Evolutionary conservation across 2,888 invertebrate genomes (phyloP), one percentile per base, ranked within the genome.

Genomic region (Agrochola lychnidis): DNA sequence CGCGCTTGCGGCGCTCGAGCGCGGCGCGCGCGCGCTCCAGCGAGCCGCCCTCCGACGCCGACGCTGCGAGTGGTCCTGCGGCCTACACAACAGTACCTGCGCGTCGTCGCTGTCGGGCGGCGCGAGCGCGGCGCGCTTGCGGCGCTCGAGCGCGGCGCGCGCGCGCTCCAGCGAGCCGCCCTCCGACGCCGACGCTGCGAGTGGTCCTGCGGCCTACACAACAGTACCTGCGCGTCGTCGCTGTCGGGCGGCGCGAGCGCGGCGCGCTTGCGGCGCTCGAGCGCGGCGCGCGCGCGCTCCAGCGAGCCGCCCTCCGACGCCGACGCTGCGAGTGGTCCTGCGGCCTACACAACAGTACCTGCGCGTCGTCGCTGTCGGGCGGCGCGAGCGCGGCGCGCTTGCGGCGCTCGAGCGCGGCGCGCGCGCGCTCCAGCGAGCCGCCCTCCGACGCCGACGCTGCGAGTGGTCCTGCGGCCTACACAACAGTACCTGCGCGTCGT

Each of bases 101-200:
- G 86, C 79, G 79, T 92, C 92, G 73, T 91, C 91, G 1, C 76
- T 79, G 81, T 91, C 92, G 87, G 83, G 91, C 86, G 84, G 87
- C 76, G 72, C 77, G 53, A 74, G 82, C 56, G 93, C 94, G 87
- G 92, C 87, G 16, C 83, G 87, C 81, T 76, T 84, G 77, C 89
- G 97, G 95, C 88, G 97, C 93, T 82, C 98, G 97, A 95, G 98
- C 97, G 90, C 98, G 96, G 89, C 98, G 97, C 98, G 98, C 87
- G 98, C 98, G 77, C 98, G 97, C 95, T 98, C 98, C 95, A 98
- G 96, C 84, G 98, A 98, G 78, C 98, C 98, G 86, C 98, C 98
- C 96, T 98, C 98, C 73, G 98, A 98, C 90, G 91, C 91, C 70
- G 98, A 98, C 96, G 98, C 98, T n/a, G n/a, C n/a, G n/a, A n/a